Evolutionary conservation across 2,797 vertebrate genomes (phyloP).

Genomic region (Cheirogaleus major): DNA sequence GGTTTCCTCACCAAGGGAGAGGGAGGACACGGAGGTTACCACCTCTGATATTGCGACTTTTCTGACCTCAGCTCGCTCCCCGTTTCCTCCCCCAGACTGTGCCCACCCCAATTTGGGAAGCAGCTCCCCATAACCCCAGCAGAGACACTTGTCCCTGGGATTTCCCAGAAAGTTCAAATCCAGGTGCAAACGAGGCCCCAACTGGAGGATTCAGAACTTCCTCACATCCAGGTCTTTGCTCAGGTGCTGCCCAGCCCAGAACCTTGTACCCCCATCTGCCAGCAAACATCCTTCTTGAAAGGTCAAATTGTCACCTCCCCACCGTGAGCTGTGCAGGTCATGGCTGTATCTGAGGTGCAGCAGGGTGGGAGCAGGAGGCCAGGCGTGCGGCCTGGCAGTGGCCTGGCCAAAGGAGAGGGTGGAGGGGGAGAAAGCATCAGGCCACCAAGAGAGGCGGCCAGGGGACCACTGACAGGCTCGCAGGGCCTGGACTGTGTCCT

Average conservation of each 20-base stretch:
- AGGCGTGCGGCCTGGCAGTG: not conserved
- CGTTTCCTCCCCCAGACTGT: not conserved
- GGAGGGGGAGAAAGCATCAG: not conserved
- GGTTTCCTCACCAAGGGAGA: not conserved
- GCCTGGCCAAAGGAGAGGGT: not conserved
- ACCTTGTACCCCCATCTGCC: not conserved
- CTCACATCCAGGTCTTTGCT: not conserved
- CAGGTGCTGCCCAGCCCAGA: not conserved
- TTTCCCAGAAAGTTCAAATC: not conserved
- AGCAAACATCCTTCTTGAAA: not conserved
- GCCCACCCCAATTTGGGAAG: not conserved
- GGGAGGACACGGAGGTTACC: not conserved
- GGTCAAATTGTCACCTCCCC: not conserved
- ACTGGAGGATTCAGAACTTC: not conserved
- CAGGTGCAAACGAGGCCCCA: not conserved
- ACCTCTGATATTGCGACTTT: not conserved
- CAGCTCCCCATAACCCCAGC: not conserved
- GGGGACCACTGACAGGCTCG: not conserved
- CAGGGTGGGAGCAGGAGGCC: not conserved
- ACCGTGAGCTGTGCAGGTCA: not conserved
- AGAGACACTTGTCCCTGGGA: not conserved
- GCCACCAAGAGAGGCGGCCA: fast-evolving
- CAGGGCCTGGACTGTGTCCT: not conserved
- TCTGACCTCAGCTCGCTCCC: not conserved
- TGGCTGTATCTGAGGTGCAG: not conserved